Base-by-base conservation (phyloP, 2,113 vertebrate species). In the Melanerpes formicivorus region DNA sequence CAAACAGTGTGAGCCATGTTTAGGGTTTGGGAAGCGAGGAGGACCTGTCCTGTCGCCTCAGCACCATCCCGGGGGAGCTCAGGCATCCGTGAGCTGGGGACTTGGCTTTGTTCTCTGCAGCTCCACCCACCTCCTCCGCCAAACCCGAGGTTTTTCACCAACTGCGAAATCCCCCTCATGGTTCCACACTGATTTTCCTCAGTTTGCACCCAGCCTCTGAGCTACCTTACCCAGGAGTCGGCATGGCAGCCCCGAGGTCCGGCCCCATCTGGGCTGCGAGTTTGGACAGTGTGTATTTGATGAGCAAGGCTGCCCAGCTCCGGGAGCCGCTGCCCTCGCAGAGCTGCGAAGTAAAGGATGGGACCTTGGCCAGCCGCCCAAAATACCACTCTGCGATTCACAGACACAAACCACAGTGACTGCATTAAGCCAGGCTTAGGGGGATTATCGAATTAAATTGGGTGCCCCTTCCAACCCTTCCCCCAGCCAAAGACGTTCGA, bases 381-480 rank as follows among this genome's bases (percentile, higher is more conserved):
- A 75, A 96, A 84, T 74, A 50, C 87, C 70, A 10, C 60, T 66
- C 18, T 72, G 21, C 76, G 81, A 95, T 55, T 91, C 80, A 25
- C 48, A 63, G 85, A 13, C 21, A 32, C 72, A 58, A 15, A 40
- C 26, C 71, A 52, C 71, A 90, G 73, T 7, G 83, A 71, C 29
- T 87, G 91, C 83, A 56, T 95, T 90, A 95, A 95, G 91, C 77
- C 34, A 93, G 93, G 90, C 91, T 96, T 93, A 93, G 34, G 60
- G 59, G 94, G 90, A 95, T 96, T 95, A 95, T 78, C 26, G 85
- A 93, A 93, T 95, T 96, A 96, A 91, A 95, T 84, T 78, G 80
- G 90, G 84, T 80, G 87, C 77, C 87, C 91, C 92, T 95, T 95
- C 88, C 90, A 83, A 83, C 90, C 90, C 88, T 93, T 78, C 87